Evolutionary conservation across 2,113 vertebrate species (phyloP), one percentile per base, ranked within the genome.

Genomic region (Spilogale gracilis): DNA sequence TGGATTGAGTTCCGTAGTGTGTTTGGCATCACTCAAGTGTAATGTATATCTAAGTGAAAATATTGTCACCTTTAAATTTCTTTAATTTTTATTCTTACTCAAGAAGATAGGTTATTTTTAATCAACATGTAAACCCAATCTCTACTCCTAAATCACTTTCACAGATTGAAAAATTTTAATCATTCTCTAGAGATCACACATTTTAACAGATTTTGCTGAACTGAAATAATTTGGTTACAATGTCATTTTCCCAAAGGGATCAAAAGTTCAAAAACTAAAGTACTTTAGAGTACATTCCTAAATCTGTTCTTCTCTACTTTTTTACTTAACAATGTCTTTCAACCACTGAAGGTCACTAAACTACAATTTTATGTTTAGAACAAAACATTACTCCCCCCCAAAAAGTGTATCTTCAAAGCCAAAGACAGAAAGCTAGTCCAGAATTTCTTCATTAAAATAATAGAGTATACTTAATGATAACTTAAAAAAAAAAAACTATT

Each of bases 201-300:
- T 71, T 96, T 83, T 60, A 67, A 94, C 23, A 91, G 3, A 80
- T 69, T 93, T 94, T 89, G 18, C 6, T 86, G 20, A 94, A 89
- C 1, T 91, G 7, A 91, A 89, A 78, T 63, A 85, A 85, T 92
- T 90, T 83, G 5, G 5, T 84, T 88, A 13, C 8, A 67, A 84
- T 78, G 38, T 43, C 54, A 48, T 60, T 30, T 86, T 93, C 25
- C 12, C 13, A 67, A 95, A 43, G 1, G 17, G 23, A 95, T 73
- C 6, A 9, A 61, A 73, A 85, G 9, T 79, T 69, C 9, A 61
- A 78, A 85, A 96, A 67, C 6, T 18, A 71, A 96, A 88, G 2
- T 83, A 12, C 2, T 76, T 87, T 91, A 76, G 1, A 58, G 43
- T 23, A 32, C 1, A 43, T 38, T 60, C 5, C 17, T 60, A 73